Percentiles rank a stretch among this genome's conserved stretches.
phyloP scores from a whole-genome alignment of 2,113 vertebrate species.

The Lepus timidus region DNA sequence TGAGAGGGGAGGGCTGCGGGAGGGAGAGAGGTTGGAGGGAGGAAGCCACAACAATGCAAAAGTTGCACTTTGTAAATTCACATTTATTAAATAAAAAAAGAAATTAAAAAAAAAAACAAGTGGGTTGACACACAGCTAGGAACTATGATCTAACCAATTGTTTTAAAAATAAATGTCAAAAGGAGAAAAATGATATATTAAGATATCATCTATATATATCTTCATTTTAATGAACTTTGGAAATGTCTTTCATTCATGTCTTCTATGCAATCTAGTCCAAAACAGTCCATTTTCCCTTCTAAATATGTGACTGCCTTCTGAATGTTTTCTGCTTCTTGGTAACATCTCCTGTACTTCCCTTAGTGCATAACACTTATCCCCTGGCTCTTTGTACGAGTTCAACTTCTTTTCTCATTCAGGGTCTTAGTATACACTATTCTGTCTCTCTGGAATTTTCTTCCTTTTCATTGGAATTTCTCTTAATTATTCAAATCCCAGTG shows the following conservation, averaged over 20 bases:
- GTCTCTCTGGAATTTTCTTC: background rate
- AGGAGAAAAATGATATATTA: background rate
- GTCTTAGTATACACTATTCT: background rate
- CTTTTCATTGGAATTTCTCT: background rate
- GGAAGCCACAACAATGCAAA: no score
- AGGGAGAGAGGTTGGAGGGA: no score
- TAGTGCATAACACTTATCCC: no score
- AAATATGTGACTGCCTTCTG: background rate
- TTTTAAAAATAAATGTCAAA: background rate
- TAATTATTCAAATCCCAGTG: background rate
- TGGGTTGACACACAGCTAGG: background rate
- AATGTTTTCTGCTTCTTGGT: background rate
- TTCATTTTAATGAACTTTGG: conserved; percentile 1
- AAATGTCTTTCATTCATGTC: background rate
- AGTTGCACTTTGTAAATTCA: no score
- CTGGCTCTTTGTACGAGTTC: background rate
- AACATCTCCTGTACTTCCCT: background rate
- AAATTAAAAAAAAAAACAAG: background rate
- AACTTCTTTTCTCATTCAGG: background rate
- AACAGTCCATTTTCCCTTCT: background rate
- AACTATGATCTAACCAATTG: background rate
- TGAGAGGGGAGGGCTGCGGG: no score
- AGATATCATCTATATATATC: background rate
- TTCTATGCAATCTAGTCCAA: background rate
- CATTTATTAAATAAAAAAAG: no score